A percentile compares a stretch with the other conserved stretches of the same genome.
phyloP scores from a whole-genome alignment of 2,797 vertebrate genomes.

The Limosa lapponica region DNA sequence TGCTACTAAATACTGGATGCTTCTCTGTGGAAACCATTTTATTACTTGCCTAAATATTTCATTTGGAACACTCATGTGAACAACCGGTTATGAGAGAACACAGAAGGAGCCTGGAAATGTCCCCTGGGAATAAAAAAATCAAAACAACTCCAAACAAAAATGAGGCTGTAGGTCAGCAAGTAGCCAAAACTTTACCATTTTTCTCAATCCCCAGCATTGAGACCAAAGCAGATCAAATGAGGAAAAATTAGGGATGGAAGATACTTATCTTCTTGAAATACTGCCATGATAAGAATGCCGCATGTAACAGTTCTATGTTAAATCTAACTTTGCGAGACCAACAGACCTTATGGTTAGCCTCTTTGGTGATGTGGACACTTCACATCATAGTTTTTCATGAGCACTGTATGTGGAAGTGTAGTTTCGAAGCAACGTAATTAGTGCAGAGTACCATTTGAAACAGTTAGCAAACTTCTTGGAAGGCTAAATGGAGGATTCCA shows the following conservation, averaged over 20 bases:
- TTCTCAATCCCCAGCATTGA: not conserved
- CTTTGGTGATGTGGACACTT: not conserved
- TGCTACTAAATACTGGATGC: slow-evolving; percentile 43
- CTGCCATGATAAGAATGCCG: not conserved
- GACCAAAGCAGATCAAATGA: not conserved
- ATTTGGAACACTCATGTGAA: not conserved
- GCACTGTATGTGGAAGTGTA: not conserved
- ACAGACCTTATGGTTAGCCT: not conserved
- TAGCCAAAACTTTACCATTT: not conserved
- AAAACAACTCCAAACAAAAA: not conserved
- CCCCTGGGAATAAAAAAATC: not conserved
- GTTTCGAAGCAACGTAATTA: not conserved
- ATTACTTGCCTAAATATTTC: slow-evolving; percentile 43
- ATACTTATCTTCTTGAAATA: not conserved
- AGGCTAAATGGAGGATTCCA: not conserved
- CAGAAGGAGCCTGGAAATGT: not conserved
- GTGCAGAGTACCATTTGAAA: not conserved
- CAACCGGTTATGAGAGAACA: not conserved
- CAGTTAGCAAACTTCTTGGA: not conserved
- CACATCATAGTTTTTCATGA: not conserved
- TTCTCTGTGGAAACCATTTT: slow-evolving; percentile 7
- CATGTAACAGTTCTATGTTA: fast-evolving
- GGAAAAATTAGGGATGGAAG: not conserved
- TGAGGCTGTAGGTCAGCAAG: not conserved
- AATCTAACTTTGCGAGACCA: not conserved